Evolutionary conservation across 2,888 invertebrate genomes (phyloP).

Genomic region (Clostera curtula): DNA sequence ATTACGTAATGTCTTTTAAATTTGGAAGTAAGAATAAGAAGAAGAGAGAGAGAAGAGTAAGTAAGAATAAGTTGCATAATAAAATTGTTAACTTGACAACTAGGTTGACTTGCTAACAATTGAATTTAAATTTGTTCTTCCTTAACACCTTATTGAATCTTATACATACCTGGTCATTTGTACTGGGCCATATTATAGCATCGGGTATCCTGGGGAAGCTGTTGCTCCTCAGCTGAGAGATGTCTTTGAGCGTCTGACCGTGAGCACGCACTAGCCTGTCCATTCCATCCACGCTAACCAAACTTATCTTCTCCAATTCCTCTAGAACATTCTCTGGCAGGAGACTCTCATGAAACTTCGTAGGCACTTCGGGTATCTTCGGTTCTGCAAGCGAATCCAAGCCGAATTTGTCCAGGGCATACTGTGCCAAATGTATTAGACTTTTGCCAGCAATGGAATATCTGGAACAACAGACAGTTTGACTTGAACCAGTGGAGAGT

Average conservation of each 20-base stretch:
- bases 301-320: conserved; percentile 64
- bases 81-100: no score
- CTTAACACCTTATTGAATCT: no score
- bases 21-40: no score
- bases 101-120: no score
- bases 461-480: no score
- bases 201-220: conserved; percentile 92
- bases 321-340: conserved; percentile 76
- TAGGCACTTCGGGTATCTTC: conserved; percentile 71
- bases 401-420: conserved; percentile 84
- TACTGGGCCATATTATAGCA: conserved; percentile 92
- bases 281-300: conserved; percentile 77
- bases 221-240: conserved; percentile 84
- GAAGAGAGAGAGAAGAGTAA: no score
- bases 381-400: conserved; percentile 68
- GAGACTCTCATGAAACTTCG: conserved; percentile 79
- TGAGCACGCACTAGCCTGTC: conserved; percentile 92
- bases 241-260: conserved; percentile 94
- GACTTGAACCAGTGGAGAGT: no score
- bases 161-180: conserved; percentile 80
- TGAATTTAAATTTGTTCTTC: no score
- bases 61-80: no score
- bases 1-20: no score
- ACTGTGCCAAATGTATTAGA: conserved; percentile 86
- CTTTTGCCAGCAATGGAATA: conserved; percentile 83